phyloP scores from a whole-genome alignment of 2,888 invertebrate genomes.

The Drosophila stalkeri region DNA sequence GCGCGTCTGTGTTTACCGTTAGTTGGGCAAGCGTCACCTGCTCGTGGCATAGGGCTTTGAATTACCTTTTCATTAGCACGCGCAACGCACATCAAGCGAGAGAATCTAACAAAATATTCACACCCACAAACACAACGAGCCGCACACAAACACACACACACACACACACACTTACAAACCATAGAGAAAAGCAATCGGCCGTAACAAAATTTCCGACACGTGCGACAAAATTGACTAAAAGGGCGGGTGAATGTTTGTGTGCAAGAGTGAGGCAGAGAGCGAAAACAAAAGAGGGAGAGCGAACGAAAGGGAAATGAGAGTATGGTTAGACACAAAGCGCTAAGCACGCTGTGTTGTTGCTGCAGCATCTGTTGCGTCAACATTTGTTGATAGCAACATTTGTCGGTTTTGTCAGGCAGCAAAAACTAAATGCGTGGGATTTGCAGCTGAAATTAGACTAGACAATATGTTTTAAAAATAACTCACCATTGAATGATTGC shows the following conservation, averaged over 20 bases:
- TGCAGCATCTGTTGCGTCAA: conserved; percentile 39
- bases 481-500: conserved; percentile 8
- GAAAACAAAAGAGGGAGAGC: conserved; percentile 1
- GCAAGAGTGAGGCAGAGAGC: conserved; percentile 13
- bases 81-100: conserved; percentile 41
- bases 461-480: conserved; percentile 48
- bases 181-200: conserved; percentile 72
- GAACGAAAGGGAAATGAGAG: conserved; percentile 26
- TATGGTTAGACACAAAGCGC: conserved; percentile 20
- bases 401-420: conserved; percentile 35
- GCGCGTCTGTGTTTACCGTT: conserved; percentile 50
- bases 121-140: conserved; percentile 36
- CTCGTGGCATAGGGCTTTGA: conserved; percentile 60
- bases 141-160: conserved; percentile 20
- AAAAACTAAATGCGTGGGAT: conserved; percentile 36
- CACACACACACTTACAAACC: conserved; percentile 13
- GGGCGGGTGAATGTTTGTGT: conserved; percentile 6
- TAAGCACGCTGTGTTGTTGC: conserved; percentile 17
- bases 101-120: conserved; percentile 55
- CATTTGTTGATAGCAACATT: conserved; percentile 53
- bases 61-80: conserved; percentile 70
- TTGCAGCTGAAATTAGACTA: conserved; percentile 40
- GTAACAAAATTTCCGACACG: conserved; percentile 82
- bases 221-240: conserved; percentile 78
- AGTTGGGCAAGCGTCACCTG: conserved; percentile 38